Evolutionary conservation across 1,140 invertebrate species (phyloP).

Genomic region (Dendrolimus kikuchii): DNA sequence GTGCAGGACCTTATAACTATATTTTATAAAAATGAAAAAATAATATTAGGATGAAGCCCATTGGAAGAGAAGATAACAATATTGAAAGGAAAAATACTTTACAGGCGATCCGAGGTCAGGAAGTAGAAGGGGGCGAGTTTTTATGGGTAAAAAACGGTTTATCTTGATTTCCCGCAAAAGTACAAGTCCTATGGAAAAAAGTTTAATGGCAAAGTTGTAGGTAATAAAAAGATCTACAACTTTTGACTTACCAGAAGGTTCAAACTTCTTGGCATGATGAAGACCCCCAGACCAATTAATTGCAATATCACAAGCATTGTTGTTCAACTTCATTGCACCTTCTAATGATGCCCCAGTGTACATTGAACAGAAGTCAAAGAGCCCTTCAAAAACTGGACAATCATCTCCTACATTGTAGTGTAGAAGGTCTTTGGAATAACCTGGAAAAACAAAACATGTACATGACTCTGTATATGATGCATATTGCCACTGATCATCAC

Average conservation of each 20-base stretch:
- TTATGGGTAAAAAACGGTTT: too few species aligned
- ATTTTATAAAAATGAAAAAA: too few species aligned
- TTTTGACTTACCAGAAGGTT: constrained; percentile 82
- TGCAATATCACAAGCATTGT: constrained; percentile 96
- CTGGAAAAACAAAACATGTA: constrained; percentile 31
- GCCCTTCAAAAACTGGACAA: constrained; percentile 98
- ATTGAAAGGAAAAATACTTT: background rate
- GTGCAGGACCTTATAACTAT: too few species aligned
- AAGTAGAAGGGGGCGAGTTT: too few species aligned
- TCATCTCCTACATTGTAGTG: constrained; percentile 99
- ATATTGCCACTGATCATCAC: background rate
- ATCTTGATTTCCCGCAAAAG: too few species aligned
- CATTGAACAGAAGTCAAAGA: constrained; percentile 99
- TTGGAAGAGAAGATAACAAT: too few species aligned
- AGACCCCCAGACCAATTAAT: constrained; percentile 99
- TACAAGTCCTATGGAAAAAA: too few species aligned
- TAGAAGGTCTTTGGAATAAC: constrained; percentile 92
- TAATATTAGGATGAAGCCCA: too few species aligned
- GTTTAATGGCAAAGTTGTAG: too few species aligned
- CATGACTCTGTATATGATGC: background rate
- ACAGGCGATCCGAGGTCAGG: too few species aligned
- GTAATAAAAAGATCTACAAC: background rate
- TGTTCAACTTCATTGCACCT: constrained; percentile 95
- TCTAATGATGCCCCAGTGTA: constrained; percentile 97
- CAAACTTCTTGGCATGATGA: constrained; percentile 99